A percentile compares a stretch with the other conserved stretches of the same genome.
These are phyloP conservation scores for Ceyx erithaca DNA, from an alignment of 2,797 vertebrate genomes.

Conservation along the genomic window DNA sequence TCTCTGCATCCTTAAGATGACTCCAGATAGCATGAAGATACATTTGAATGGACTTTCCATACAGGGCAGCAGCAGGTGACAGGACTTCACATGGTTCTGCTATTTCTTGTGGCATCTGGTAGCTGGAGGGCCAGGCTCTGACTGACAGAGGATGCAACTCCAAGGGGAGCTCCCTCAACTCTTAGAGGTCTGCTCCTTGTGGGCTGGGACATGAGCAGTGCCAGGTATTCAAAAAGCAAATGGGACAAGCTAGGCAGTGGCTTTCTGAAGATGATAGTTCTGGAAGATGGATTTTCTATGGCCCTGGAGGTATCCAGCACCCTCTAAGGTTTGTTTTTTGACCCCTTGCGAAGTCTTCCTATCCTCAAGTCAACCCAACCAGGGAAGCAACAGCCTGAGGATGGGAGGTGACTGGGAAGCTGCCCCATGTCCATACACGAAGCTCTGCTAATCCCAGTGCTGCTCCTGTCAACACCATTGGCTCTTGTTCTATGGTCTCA, in stretches of 20 bases:
- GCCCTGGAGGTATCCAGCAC: background rate
- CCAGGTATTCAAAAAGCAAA: background rate
- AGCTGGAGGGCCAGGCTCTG: background rate
- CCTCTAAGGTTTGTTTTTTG: background rate
- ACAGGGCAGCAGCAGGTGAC: background rate
- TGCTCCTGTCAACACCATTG: background rate
- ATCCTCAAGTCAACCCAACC: background rate
- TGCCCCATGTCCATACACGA: background rate
- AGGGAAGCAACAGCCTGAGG: background rate
- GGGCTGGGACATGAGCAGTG: too few species aligned
- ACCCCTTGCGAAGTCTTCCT: background rate
- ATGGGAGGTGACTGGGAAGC: background rate
- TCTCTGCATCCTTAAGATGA: background rate
- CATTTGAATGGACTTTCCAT: background rate
- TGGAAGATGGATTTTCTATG: background rate
- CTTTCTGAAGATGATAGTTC: background rate
- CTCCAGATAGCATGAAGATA: background rate
- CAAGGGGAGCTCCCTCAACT: rapidly evolving
- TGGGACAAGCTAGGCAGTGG: background rate
- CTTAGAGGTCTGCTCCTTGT: background rate
- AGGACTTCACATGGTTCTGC: background rate
- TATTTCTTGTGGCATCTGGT: background rate
- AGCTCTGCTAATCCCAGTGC: background rate
- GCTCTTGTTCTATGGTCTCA: background rate
- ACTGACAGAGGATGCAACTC: background rate